Conservation (phyloP, 2,888 invertebrate species). For the Atrina japonica region DNA sequence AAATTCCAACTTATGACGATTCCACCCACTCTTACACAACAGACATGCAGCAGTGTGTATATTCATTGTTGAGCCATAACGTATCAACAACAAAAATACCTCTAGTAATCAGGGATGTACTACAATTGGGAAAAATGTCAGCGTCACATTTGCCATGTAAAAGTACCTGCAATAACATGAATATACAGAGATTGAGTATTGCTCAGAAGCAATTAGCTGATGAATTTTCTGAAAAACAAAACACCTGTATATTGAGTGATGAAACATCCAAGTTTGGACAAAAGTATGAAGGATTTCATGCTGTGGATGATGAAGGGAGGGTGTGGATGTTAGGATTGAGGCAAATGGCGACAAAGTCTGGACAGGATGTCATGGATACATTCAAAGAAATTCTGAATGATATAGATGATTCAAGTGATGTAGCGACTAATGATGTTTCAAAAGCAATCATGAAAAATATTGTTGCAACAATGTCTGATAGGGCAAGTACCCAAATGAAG, state of each 20-base stretch:
- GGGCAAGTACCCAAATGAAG: conserved; percentile 32
- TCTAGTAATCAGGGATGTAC: conserved; percentile 37
- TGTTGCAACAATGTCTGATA: conserved; percentile 35
- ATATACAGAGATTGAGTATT: conserved; percentile 42
- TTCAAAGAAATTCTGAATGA: conserved; percentile 36
- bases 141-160: conserved; percentile 40
- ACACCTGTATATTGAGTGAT: conserved; percentile 46
- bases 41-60: conserved; percentile 40
- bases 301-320: conserved; percentile 40
- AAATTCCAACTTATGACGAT: conserved; percentile 36
- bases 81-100: conserved; percentile 39
- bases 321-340: conserved; percentile 45
- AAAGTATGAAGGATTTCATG: conserved; percentile 50
- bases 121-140: conserved; percentile 39
- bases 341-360: conserved; percentile 48
- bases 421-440: conserved; percentile 16
- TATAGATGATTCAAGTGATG: conserved; percentile 22
- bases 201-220: conserved; percentile 48
- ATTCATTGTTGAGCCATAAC: conserved; percentile 40
- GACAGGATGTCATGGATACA: conserved; percentile 30
- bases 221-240: conserved; percentile 33
- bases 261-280: conserved; percentile 46
- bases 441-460: conserved; percentile 37
- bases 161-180: conserved; percentile 42
- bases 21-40: conserved; percentile 33